Evolutionary conservation across 2,113 vertebrate species (phyloP).

Genomic region (Marmota flaviventris): DNA sequence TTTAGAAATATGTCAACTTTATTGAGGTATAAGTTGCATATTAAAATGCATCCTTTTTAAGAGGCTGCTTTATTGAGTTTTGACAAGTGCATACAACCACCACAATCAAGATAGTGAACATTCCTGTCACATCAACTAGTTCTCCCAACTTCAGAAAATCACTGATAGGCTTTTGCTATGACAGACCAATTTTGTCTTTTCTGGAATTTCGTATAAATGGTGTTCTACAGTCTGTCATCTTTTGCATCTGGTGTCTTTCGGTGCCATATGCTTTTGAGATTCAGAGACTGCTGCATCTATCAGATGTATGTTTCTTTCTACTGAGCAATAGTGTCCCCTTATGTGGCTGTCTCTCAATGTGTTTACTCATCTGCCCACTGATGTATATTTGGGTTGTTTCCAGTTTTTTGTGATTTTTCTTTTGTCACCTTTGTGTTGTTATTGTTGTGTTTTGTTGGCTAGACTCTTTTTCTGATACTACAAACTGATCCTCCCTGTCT

Average conservation of each 20-base stretch:
- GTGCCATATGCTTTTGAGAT: conserved; percentile 9
- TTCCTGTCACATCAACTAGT: neutral
- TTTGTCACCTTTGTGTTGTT: neutral
- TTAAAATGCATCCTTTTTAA: neutral
- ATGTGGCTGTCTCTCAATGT: neutral
- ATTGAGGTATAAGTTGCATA: neutral
- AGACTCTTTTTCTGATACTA: neutral
- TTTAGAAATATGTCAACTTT: neutral
- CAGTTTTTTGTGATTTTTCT: neutral
- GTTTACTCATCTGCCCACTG: neutral
- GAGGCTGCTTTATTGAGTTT: neutral
- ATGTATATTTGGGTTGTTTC: neutral
- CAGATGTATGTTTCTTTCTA: neutral
- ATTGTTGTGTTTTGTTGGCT: neutral
- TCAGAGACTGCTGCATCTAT: neutral
- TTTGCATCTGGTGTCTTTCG: conserved; percentile 2
- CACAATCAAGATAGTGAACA: neutral
- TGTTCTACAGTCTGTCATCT: neutral
- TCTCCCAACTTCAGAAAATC: neutral
- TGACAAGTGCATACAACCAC: neutral
- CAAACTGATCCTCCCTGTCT: neutral
- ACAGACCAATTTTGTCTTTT: neutral
- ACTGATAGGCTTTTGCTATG: neutral
- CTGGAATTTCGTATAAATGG: neutral
- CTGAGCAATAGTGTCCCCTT: neutral